Evolutionary conservation across 2,797 vertebrate genomes (phyloP).

Genomic region (Sus cebifrons): DNA sequence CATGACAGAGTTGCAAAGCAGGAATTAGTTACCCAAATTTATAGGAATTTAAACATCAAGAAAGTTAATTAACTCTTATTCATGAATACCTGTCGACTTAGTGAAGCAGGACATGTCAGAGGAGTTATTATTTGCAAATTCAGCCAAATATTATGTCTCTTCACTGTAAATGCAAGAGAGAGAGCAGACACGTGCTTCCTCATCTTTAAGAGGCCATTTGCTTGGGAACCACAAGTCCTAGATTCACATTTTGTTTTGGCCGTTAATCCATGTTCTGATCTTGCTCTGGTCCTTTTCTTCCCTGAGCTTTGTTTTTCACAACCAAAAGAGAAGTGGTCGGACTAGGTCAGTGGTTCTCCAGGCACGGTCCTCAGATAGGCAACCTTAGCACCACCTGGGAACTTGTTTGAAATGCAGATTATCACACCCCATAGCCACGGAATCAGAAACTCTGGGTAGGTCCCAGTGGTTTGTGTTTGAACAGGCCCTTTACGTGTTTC

Average conservation of each 20-base stretch:
- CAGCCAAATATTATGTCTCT: not conserved
- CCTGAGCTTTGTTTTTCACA: not conserved
- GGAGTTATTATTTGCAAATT: not conserved
- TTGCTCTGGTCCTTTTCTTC: not conserved
- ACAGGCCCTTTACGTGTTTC: not conserved
- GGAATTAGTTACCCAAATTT: not conserved
- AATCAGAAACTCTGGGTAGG: not conserved
- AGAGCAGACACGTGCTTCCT: not conserved
- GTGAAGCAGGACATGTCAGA: not conserved
- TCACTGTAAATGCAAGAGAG: not conserved
- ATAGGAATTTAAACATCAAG: not conserved
- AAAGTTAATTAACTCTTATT: not conserved
- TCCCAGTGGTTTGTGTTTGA: not conserved
- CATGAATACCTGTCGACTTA: not conserved
- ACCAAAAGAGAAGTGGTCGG: not conserved
- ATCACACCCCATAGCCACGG: not conserved
- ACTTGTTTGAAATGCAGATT: not conserved
- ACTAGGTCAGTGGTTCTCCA: not conserved
- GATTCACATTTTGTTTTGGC: not conserved
- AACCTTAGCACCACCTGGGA: not conserved
- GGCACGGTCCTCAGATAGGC: not conserved
- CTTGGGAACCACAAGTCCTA: not conserved
- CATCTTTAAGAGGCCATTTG: not conserved
- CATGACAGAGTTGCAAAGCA: not conserved
- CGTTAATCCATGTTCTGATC: not conserved